Evolutionary conservation across 2,888 invertebrate species (phyloP).

Genomic region (Scaeva pyrastri): DNA sequence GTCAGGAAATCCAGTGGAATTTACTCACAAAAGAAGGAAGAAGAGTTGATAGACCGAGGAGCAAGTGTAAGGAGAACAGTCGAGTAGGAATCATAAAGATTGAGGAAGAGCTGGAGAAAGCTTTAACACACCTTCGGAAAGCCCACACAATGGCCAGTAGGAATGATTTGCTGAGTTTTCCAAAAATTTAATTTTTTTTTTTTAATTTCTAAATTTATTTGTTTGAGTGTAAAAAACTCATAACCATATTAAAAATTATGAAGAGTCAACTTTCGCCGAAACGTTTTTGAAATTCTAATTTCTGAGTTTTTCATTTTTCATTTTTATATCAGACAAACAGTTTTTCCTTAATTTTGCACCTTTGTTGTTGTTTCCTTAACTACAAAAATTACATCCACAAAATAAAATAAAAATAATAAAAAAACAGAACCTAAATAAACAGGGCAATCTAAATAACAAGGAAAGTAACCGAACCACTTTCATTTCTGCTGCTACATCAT

Average conservation of each 20-base stretch:
- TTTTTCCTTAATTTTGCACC: not conserved
- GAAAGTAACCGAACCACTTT: constrained; percentile 69
- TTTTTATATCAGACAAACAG: not conserved
- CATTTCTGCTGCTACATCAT: constrained; percentile 66
- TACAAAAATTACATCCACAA: not conserved
- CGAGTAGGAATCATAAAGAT: no score
- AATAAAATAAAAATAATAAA: no score
- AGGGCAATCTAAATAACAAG: constrained; percentile 73
- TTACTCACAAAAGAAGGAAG: no score
- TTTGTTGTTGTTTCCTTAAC: not conserved
- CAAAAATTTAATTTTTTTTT: not conserved
- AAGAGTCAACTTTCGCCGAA: no score
- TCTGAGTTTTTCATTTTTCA: not conserved
- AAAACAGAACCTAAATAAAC: constrained; percentile 46
- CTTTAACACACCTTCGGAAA: no score
- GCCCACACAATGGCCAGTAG: no score
- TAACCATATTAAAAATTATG: no score
- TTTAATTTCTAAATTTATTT: not conserved
- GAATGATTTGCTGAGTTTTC: no score
- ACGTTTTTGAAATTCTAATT: constrained; percentile 12
- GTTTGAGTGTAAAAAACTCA: not conserved
- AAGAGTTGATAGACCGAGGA: no score
- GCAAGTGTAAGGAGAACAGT: no score
- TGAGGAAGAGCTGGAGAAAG: no score
- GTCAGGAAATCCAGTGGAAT: no score